Evolutionary conservation across 2,113 vertebrate genomes (phyloP).

Genomic region (Sebastes schlegelii): DNA sequence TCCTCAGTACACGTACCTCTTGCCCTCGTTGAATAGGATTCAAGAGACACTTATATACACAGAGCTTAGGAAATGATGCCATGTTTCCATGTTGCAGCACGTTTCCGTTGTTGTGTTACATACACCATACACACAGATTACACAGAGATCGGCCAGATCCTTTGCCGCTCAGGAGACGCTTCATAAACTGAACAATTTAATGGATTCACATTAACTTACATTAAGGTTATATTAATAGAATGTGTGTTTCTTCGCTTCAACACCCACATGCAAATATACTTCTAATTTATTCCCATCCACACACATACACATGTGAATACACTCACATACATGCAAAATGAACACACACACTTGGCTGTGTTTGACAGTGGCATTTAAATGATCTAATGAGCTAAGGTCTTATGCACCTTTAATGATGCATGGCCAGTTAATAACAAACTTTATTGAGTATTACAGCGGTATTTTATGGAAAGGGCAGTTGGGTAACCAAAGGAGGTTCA

Average conservation of each 20-base stretch:
- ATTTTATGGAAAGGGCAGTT: slow-evolving; percentile 53
- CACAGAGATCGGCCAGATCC: background rate
- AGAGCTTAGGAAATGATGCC: background rate
- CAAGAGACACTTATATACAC: background rate
- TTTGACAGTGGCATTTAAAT: slow-evolving; percentile 54
- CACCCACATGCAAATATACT: background rate
- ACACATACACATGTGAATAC: background rate
- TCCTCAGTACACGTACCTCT: background rate
- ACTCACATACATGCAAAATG: background rate
- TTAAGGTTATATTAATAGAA: background rate
- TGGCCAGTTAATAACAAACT: slow-evolving; percentile 39
- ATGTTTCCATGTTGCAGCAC: too few species aligned
- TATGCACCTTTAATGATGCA: slow-evolving; percentile 60
- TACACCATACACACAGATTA: slow-evolving; percentile 11
- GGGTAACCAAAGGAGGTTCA: slow-evolving; percentile 17
- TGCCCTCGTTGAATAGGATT: background rate
- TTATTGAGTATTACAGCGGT: slow-evolving; percentile 32
- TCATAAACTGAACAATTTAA: slow-evolving; percentile 31
- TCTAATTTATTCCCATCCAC: background rate
- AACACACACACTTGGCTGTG: background rate
- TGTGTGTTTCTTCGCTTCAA: background rate
- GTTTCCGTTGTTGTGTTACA: background rate
- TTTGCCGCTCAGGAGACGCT: background rate
- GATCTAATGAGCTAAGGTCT: slow-evolving; percentile 38
- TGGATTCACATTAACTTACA: slow-evolving; percentile 15